Evolutionary conservation across 2,888 invertebrate species (phyloP).

Genomic region (Mellilla xanthometata): DNA sequence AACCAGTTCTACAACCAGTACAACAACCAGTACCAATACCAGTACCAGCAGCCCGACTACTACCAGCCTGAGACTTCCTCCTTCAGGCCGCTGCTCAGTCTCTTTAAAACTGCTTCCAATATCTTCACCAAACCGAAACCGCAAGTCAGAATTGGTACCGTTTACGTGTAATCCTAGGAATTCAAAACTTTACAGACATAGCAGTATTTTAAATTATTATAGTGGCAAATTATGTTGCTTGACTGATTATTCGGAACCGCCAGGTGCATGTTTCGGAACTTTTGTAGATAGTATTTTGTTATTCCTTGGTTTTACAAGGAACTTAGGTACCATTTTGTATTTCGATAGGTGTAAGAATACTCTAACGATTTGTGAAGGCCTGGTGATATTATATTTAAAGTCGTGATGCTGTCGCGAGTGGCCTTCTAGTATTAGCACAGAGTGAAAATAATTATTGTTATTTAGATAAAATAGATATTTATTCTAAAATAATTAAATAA

Average conservation of each 20-base stretch:
- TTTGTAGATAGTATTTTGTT: slow-evolving; percentile 68
- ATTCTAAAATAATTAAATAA: slow-evolving; percentile 46
- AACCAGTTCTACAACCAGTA: slow-evolving; percentile 61
- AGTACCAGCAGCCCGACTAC: slow-evolving; percentile 55
- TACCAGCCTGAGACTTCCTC: slow-evolving; percentile 62
- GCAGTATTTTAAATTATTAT: slow-evolving; percentile 71
- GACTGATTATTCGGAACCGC: slow-evolving; percentile 77
- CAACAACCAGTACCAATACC: slow-evolving; percentile 63
- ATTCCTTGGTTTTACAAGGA: slow-evolving; percentile 82
- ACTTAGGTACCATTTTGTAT: slow-evolving; percentile 51
- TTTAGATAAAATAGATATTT: slow-evolving; percentile 56
- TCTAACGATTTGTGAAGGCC: slow-evolving; percentile 56
- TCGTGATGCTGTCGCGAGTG: slow-evolving; percentile 66
- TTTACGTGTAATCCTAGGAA: slow-evolving; percentile 57
- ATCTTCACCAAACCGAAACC: slow-evolving; percentile 69
- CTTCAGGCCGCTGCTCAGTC: slow-evolving; percentile 71
- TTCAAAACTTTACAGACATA: slow-evolving; percentile 38
- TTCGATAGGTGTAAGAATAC: slow-evolving; percentile 39
- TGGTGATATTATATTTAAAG: slow-evolving; percentile 55
- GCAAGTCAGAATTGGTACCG: slow-evolving; percentile 68
- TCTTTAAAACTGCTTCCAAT: slow-evolving; percentile 72
- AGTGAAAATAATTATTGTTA: slow-evolving; percentile 66
- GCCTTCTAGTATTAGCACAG: slow-evolving; percentile 69
- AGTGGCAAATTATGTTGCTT: slow-evolving; percentile 72
- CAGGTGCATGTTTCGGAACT: slow-evolving; percentile 61